These are phyloP conservation scores for Chaetodon auriga DNA, from an alignment of 2,113 vertebrate species.

Conservation along the genomic window DNA sequence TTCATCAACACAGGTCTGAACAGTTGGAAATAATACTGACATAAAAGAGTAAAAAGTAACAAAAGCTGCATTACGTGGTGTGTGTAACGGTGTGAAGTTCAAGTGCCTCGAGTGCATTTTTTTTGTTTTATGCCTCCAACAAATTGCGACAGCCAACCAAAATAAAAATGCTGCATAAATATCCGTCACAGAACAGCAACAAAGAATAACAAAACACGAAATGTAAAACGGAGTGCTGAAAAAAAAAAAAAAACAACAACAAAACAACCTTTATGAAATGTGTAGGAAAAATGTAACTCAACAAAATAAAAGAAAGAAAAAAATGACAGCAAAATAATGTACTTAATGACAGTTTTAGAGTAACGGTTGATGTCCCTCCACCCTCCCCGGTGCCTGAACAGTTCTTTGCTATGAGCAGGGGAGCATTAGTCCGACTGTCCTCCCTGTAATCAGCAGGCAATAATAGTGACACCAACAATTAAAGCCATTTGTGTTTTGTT, in stretches of 20 bases:
- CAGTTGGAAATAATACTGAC: constrained; percentile 76
- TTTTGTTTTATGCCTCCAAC: constrained; percentile 18
- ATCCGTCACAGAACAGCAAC: constrained; percentile 50
- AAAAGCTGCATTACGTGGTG: constrained; percentile 51
- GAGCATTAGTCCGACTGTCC: constrained; percentile 51
- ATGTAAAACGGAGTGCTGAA: constrained; percentile 36
- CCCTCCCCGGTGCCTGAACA: constrained; percentile 21
- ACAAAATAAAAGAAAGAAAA: constrained; percentile 30
- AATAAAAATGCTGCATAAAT: constrained; percentile 51
- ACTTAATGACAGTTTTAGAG: constrained; percentile 37
- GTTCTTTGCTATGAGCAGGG: constrained; percentile 29
- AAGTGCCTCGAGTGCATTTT: constrained; percentile 68
- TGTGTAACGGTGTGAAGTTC: constrained; percentile 53
- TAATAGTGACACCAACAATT: constrained; percentile 20
- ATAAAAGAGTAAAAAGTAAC: constrained; percentile 38
- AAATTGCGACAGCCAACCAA: constrained; percentile 45
- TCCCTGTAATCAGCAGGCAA: constrained; percentile 43
- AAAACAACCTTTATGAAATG: constrained; percentile 66
- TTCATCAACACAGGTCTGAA: constrained; percentile 62
- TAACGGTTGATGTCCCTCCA: constrained; percentile 18
- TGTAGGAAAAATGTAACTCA: constrained; percentile 39
- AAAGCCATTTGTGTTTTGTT: constrained; percentile 28
- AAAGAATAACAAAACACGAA: constrained; percentile 58
- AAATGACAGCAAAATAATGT: constrained; percentile 36
- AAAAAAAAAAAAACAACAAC: constrained; percentile 1